These are phyloP conservation scores for Odontomyia ornata DNA, from an alignment of 2,888 invertebrate genomes.

Conservation along the genomic window DNA sequence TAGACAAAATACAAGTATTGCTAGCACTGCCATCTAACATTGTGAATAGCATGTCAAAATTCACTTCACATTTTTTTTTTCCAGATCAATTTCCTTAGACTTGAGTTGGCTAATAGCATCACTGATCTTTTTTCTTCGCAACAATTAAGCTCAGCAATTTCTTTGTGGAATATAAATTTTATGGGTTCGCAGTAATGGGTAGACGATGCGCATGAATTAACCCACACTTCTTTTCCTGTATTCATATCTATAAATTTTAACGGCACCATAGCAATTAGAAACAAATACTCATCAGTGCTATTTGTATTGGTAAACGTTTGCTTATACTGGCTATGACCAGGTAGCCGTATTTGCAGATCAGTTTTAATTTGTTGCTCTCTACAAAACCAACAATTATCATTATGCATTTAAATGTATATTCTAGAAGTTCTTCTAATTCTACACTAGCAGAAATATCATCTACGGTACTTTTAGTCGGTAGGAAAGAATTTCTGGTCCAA, in stretches of 20 bases:
- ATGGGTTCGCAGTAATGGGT: not conserved
- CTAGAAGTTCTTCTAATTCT: not conserved
- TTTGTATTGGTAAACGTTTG: not conserved
- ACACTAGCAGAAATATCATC: constrained; percentile 6
- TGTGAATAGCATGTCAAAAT: constrained; percentile 39
- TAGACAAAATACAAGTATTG: constrained; percentile 38
- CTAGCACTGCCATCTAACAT: constrained; percentile 44
- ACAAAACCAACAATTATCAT: not conserved
- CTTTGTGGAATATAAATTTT: not conserved
- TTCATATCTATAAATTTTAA: not conserved
- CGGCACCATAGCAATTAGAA: not conserved
- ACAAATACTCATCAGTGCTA: not conserved
- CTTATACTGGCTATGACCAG: not conserved
- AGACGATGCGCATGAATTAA: not conserved
- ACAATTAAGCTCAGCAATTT: not conserved
- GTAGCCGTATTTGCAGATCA: not conserved
- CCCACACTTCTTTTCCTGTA: not conserved
- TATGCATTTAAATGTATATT: not conserved
- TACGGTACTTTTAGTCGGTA: not conserved
- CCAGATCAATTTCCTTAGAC: not conserved
- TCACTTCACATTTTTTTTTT: not conserved
- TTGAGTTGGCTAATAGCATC: not conserved
- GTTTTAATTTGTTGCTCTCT: not conserved
- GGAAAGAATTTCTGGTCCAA: not conserved
- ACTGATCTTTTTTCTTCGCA: not conserved